phyloP scores from a whole-genome alignment of 2,113 vertebrate species.

The Gallinago jamesoni region DNA sequence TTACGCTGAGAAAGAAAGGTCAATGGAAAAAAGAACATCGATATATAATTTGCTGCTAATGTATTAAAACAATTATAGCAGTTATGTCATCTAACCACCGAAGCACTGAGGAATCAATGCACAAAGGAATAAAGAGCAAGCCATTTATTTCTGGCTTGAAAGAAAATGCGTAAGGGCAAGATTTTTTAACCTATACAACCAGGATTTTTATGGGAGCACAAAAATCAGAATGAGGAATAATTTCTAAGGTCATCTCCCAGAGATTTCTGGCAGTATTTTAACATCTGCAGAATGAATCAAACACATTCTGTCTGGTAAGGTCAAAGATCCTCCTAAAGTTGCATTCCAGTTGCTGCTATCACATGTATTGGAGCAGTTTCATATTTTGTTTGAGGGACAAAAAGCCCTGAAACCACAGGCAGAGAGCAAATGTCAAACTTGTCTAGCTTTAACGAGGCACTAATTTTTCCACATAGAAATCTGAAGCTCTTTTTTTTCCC shows the following conservation, averaged over 20 bases:
- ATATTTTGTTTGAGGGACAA: constrained; percentile 21
- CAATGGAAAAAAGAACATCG: constrained; percentile 24
- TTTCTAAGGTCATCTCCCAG: constrained; percentile 21
- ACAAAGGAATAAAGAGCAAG: constrained; percentile 47
- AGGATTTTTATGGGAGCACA: constrained; percentile 1
- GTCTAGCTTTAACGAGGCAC: constrained; percentile 40
- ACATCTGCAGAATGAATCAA: constrained; percentile 58
- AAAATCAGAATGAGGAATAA: constrained; percentile 2
- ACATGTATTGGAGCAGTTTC: constrained; percentile 4
- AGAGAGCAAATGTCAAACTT: constrained; percentile 60
- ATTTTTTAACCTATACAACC: constrained; percentile 46
- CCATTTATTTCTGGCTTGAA: constrained; percentile 39
- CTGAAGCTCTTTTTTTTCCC: background rate
- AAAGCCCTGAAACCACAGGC: constrained; percentile 46
- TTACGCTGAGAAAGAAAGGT: constrained; percentile 34
- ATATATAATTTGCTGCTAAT: constrained; percentile 57
- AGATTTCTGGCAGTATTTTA: constrained; percentile 22
- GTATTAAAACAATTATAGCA: constrained; percentile 55
- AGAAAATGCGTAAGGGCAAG: constrained; percentile 1
- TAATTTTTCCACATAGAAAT: constrained; percentile 42
- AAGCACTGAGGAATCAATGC: constrained; percentile 25
- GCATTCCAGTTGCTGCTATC: constrained; percentile 33
- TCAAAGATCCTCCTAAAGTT: constrained; percentile 50
- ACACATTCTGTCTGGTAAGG: constrained; percentile 22
- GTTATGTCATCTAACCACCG: constrained; percentile 33